Evolutionary conservation across 2,888 invertebrate genomes (phyloP), one percentile per base, ranked within the genome.

Genomic region (Trichogramma dendrolimi): DNA sequence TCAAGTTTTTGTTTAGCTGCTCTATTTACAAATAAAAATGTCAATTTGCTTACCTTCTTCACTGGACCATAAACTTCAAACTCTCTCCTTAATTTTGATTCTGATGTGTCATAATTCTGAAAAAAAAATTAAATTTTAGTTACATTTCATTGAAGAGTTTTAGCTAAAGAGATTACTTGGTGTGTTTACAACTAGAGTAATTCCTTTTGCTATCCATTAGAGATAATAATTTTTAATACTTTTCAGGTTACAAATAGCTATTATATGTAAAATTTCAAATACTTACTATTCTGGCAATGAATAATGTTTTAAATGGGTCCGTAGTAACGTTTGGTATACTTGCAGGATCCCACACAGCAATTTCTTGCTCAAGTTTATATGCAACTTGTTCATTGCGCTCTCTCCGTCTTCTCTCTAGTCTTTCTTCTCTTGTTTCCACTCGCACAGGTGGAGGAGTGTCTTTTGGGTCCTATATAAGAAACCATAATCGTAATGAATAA

Each of bases 31-130:
- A 46, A 3, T 46, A n/a, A 46, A 10, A 46, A 46, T 47, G 1
- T 8, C 39, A 47, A 27, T 8, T 50, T 52, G 57, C 78, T 81
- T 81, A 95, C 94, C 86, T 96, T 97, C 85, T 94, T 96, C 68
- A 99, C 96, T 7, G 94, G 86, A 11, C 99, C 99, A 80, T 96
- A 99, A 38, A 93, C 91, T 83, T 99, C 99, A 82, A 99, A 99
- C 79, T 99, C 99, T 81, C 98, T 86, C 62, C 96, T 83, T 14
- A 99, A 82, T 77, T 99, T 99, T 0, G 96, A 96, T 80, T 99
- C 99, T 0, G 98, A 97, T 1, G 98, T 96, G 81, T 99, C 99
- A 82, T 96, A 99, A 80, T 98, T 99, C 95, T 95, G 83, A 65
- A 85, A 85, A 71, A 69, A 68, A 68, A 67, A 61, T 39, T 58